A percentile compares a stretch with the other conserved stretches of the same genome.
phyloP scores from a whole-genome alignment of 2,888 invertebrate genomes.

The Lithodes maja region DNA sequence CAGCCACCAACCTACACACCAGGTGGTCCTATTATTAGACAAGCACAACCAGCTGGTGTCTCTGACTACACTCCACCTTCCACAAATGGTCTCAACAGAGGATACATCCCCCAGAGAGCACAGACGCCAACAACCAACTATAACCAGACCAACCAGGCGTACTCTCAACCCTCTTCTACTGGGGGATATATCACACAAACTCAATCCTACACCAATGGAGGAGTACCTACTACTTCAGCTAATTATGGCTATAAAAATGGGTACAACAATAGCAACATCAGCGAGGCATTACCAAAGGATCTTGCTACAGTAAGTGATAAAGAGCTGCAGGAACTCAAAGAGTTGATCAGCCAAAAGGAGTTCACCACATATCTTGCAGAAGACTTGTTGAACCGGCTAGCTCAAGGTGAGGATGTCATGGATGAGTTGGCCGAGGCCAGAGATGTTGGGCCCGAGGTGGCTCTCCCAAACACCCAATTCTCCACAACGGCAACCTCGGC shows the following conservation, averaged over 20 bases:
- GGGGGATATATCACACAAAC: constrained; percentile 31
- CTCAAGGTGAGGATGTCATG: constrained; percentile 81
- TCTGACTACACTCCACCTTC: constrained; percentile 50
- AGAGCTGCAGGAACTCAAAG: constrained; percentile 81
- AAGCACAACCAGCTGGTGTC: constrained; percentile 40
- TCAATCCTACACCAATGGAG: constrained; percentile 60
- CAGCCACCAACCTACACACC: constrained; percentile 52
- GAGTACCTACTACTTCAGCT: constrained; percentile 57
- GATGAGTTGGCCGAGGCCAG: constrained; percentile 83
- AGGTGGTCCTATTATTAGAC: constrained; percentile 46
- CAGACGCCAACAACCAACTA: constrained; percentile 63
- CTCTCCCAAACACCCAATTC: constrained; percentile 73
- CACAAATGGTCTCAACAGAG: constrained; percentile 63
- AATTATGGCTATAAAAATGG: constrained; percentile 55
- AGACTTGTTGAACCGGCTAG: constrained; percentile 90
- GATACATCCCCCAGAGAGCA: constrained; percentile 46
- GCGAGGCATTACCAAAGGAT: constrained; percentile 61
- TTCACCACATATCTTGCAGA: constrained; percentile 88
- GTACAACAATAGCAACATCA: constrained; percentile 36
- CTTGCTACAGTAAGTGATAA: constrained; percentile 70
- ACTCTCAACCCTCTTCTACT: constrained; percentile 58
- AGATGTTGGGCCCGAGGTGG: constrained; percentile 70
- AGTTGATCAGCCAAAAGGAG: constrained; percentile 84
- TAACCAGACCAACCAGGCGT: constrained; percentile 56
- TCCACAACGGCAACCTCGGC: constrained; percentile 71